phyloP scores from a whole-genome alignment of 2,113 vertebrate species.

The Nipponia nippon region DNA sequence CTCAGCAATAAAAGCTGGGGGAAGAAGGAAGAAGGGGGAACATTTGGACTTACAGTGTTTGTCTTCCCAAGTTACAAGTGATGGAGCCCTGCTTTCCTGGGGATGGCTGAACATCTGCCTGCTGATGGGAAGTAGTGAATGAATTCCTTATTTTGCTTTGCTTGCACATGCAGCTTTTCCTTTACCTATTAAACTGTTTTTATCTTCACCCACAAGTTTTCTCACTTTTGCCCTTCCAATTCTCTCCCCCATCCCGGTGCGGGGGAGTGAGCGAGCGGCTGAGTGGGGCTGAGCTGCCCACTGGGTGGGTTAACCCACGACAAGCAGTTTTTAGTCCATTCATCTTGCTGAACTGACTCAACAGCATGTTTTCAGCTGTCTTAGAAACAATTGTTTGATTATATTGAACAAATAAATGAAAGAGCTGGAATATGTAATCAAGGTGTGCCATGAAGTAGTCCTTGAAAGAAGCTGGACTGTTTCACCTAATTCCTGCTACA shows the following conservation, averaged over 20 bases:
- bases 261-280: rapidly evolving
- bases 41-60: neutral
- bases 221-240: neutral
- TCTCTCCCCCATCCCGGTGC: neutral
- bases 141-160: neutral
- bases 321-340: neutral
- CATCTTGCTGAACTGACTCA: neutral
- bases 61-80: neutral
- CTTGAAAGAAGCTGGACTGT: neutral
- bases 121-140: neutral
- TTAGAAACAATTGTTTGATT: neutral
- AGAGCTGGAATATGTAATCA: neutral
- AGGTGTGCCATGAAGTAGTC: neutral
- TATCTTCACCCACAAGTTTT: neutral
- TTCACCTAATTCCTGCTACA: neutral
- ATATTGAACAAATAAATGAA: neutral
- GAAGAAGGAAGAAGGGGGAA: neutral
- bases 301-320: neutral
- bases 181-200: neutral
- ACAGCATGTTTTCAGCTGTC: neutral
- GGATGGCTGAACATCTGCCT: neutral
- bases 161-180: neutral
- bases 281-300: neutral
- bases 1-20: neutral
- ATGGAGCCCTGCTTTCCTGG: neutral